phyloP scores from a whole-genome alignment of 1,140 invertebrate species.

The Drosophila watanabei region DNA sequence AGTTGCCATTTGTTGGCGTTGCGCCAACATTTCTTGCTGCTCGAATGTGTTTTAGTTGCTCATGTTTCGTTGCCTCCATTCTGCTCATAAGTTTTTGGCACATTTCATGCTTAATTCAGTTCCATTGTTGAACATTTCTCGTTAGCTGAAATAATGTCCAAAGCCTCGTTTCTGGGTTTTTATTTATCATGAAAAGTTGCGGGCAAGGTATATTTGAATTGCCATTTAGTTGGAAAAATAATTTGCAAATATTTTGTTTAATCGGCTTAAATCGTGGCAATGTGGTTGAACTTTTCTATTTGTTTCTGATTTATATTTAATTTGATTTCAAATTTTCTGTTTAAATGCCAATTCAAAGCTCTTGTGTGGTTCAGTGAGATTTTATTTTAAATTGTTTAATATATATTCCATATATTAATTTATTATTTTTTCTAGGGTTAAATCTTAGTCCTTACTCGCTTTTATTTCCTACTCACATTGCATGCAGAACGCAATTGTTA shows the following conservation, averaged over 20 bases:
- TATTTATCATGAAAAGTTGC: conserved; percentile 21
- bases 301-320: neutral
- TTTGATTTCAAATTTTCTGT: conserved; percentile 15
- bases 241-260: neutral
- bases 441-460: neutral
- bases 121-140: conserved; percentile 50
- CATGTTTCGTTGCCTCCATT: conserved; percentile 10
- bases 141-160: conserved; percentile 25
- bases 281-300: neutral
- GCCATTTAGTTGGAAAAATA: neutral
- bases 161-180: conserved; percentile 16
- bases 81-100: conserved; percentile 51
- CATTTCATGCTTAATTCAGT: conserved; percentile 64
- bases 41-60: conserved; percentile 8
- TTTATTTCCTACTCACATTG: conserved; percentile 23
- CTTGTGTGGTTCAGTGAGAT: neutral
- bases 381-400: neutral
- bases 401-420: too few relatives aligned
- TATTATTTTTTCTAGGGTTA: neutral
- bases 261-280: conserved; percentile 1
- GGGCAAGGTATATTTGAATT: neutral
- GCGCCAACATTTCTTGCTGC: conserved; percentile 54
- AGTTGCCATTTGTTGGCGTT: conserved; percentile 41
- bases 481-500: conserved; percentile 63
- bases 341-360: neutral